Evolutionary conservation across 2,888 invertebrate genomes (phyloP).

Genomic region (Brachynemurus nebulosus): DNA sequence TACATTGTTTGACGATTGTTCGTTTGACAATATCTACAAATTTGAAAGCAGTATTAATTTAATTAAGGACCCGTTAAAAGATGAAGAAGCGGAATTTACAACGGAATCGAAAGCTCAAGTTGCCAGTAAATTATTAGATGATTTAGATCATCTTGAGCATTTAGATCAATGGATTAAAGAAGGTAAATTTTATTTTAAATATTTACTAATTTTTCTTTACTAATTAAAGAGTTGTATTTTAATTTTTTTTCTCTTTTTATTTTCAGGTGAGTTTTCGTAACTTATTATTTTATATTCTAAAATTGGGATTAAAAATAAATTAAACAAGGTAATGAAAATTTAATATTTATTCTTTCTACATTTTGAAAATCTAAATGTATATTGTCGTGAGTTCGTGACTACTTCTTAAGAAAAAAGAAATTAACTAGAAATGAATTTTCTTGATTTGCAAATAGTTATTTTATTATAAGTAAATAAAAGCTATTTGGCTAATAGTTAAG

Average conservation of each 20-base stretch:
- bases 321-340: background rate
- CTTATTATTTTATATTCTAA: background rate
- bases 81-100: slow-evolving; percentile 20
- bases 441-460: background rate
- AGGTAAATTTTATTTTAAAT: slow-evolving; percentile 31
- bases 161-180: slow-evolving; percentile 54
- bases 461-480: background rate
- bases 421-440: background rate
- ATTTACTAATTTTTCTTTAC: background rate
- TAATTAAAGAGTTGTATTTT: background rate
- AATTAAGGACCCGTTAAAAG: slow-evolving; percentile 20
- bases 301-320: background rate
- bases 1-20: slow-evolving; percentile 11
- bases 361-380: background rate
- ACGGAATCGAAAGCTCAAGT: slow-evolving; percentile 37
- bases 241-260: background rate
- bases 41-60: slow-evolving; percentile 19
- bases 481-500: background rate
- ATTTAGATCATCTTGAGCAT: slow-evolving; percentile 32
- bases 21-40: background rate
- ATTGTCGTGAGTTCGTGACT: too few species aligned
- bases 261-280: too few species aligned
- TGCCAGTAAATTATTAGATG: slow-evolving; percentile 49
- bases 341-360: background rate
- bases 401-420: too few species aligned